phyloP scores from a whole-genome alignment of 1,140 invertebrate species.

The Papilio dardanus region DNA sequence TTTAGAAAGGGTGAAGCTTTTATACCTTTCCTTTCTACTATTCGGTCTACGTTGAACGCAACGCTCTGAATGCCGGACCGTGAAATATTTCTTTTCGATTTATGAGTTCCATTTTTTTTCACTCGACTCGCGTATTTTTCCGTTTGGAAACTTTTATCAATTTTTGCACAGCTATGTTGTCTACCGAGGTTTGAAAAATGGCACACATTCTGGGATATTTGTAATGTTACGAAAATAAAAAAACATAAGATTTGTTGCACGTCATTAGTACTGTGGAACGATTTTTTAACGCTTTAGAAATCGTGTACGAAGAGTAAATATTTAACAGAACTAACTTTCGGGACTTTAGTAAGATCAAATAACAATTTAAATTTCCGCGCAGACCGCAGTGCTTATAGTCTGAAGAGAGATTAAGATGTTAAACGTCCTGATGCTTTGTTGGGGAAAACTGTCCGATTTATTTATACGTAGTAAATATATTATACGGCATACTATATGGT shows the following conservation, averaged over 20 bases:
- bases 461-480: not conserved
- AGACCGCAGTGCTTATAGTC: not conserved
- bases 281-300: not conserved
- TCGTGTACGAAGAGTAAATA: not conserved
- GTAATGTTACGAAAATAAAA: not conserved
- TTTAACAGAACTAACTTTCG: not conserved
- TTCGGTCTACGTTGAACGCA: slow-evolving; percentile 71
- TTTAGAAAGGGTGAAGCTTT: slow-evolving; percentile 82
- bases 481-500: too few species aligned
- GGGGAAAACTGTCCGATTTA: not conserved
- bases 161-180: slow-evolving; percentile 42
- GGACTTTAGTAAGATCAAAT: not conserved
- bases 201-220: not conserved
- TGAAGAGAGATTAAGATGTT: not conserved
- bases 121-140: slow-evolving; percentile 60
- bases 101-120: slow-evolving; percentile 74
- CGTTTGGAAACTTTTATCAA: slow-evolving; percentile 59
- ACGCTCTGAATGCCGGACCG: slow-evolving; percentile 68
- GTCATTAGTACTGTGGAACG: not conserved
- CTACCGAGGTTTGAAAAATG: slow-evolving; percentile 11
- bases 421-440: not conserved
- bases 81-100: slow-evolving; percentile 79
- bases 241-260: not conserved
- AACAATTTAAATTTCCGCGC: not conserved
- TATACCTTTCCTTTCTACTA: slow-evolving; percentile 80